Base-by-base conservation (phyloP, 2,797 vertebrate species). In the Thripadectes ignobilis region DNA sequence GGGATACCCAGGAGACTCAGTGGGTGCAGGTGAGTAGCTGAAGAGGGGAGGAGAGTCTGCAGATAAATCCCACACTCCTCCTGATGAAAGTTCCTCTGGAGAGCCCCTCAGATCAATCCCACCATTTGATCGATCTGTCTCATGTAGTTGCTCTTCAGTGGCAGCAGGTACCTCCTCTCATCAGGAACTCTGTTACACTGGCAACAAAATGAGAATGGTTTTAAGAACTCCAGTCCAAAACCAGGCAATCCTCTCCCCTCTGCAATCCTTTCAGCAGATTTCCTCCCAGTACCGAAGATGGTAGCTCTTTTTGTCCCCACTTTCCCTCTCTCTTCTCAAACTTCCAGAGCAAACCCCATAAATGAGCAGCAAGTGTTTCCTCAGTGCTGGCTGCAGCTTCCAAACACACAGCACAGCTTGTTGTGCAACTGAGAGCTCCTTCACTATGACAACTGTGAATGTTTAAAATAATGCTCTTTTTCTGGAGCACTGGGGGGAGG, bases 51-150 rank as follows among this genome's bases (percentile, higher is more conserved):
- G 45, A 59, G 21, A 6, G 75, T 32, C 48, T 59, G n/a, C 80
- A 86, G 58, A 27, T 58, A 8, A 26, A 51, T 27, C 72, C 65
- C 52, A 16, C 2, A 17, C 74, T 91, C 46, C 55, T 62, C 48
- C 49, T 54, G 71, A 43, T 19, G 57, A 0, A 5, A 2, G 39
- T 14, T 9, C 4, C 39, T 85, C 12, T 6, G 65, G 66, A 76
- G 38, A 67, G n/a, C 4, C 34, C 34, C 36, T 99, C 98, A 99
- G 88, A 99, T 98, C 91, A 99, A 97, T 41, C 99, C 99, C 89
- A 99, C 99, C 99, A 99, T 99, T 68, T 98, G 98, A 97, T 99
- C 99, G 3, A 99, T 99, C 98, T 99, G 99, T 32, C 98, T 98
- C 99, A 99, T 99, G 98, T 99, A 99, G 96, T 99, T 95, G 48